Base-by-base conservation (phyloP, 2,888 invertebrate species). In the Cecidostiba fungosa region DNA sequence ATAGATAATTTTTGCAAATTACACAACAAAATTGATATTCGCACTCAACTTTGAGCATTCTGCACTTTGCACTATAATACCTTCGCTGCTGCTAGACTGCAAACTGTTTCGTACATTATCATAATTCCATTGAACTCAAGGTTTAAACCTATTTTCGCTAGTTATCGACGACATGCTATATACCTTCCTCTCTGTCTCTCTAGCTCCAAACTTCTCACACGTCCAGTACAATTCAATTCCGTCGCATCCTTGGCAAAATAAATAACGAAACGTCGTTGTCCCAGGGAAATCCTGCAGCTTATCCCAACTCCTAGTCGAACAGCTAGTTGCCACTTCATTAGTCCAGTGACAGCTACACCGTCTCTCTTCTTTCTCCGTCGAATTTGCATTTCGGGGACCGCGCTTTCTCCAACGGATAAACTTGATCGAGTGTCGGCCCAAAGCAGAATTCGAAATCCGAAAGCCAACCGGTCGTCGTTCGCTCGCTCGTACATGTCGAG, bases 401-500 rank as follows among this genome's bases (percentile, higher is more conserved):
- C 50, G 54, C 23, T 16, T 39, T 39, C 36, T 26, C n/a, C 23
- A 84, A 80, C 77, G 87, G 89, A 90, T 89, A 89, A 88, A 90
- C 89, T 87, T 86, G 86, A 87, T 86, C 66, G 80, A 82, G 87
- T 87, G 88, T 88, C 87, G 89, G 86, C 84, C 87, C 87, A 3
- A 50, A 66, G 85, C 70, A 87, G 88, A 88, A 90, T 88, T 85
- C 85, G 84, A 87, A 89, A 88, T 90, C 89, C 80, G 80, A 87
- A 87, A 87, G 70, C 70, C 50, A 88, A 78, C 54, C 70, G 69
- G 69, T 77, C 85, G 86, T 81, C 62, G n/a, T n/a, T n/a, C 77
- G 16, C 36, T 59, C 77, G 81, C 85, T 87, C 87, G 89, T 90
- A 77, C 77, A 92, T 90, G 90, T 91, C 88, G 88, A 86, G 90